phyloP scores from a whole-genome alignment of 2,113 vertebrate genomes.

The Lophotis ruficrista region DNA sequence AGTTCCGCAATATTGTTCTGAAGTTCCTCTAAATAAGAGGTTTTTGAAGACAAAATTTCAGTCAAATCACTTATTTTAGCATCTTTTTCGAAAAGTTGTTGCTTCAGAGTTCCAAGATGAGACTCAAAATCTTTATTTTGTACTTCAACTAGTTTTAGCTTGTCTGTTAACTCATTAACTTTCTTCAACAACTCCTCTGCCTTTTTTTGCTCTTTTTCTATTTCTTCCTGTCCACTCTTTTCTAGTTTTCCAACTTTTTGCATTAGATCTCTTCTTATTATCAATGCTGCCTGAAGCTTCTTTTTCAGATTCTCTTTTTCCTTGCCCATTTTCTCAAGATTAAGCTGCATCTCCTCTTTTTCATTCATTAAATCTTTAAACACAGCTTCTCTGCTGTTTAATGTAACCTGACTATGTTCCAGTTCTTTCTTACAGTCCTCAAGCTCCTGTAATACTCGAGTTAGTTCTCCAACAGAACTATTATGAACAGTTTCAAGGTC shows the following conservation, averaged over 20 bases:
- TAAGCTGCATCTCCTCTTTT: constrained; percentile 68
- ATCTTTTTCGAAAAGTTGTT: constrained; percentile 74
- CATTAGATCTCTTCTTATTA: constrained; percentile 83
- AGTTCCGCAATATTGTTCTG: constrained; percentile 44
- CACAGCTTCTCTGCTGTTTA: constrained; percentile 57
- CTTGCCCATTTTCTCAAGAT: constrained; percentile 71
- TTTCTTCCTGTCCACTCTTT: constrained; percentile 66
- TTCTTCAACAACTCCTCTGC: constrained; percentile 35
- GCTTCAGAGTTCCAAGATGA: constrained; percentile 62
- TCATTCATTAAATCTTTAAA: constrained; percentile 65
- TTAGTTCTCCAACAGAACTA: constrained; percentile 40
- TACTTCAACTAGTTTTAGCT: constrained; percentile 47
- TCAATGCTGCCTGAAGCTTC: constrained; percentile 85
- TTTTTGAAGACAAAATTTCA: constrained; percentile 49
- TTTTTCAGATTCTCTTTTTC: constrained; percentile 84
- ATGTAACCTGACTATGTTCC: constrained; percentile 25
- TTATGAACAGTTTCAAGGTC: constrained; percentile 53
- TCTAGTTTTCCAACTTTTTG: constrained; percentile 81
- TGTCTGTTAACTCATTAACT: constrained; percentile 63
- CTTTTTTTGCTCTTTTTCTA: constrained; percentile 57
- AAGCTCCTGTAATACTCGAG: constrained; percentile 59
- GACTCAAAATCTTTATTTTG: constrained; percentile 59
- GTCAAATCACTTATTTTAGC: constrained; percentile 53
- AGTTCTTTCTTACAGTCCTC: constrained; percentile 66
- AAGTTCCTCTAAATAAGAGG: constrained; percentile 41